Percentiles rank a stretch among this genome's conserved stretches.
Conservation (phyloP, 2,797 vertebrate genomes). For the Sebastes paucispinis region DNA sequence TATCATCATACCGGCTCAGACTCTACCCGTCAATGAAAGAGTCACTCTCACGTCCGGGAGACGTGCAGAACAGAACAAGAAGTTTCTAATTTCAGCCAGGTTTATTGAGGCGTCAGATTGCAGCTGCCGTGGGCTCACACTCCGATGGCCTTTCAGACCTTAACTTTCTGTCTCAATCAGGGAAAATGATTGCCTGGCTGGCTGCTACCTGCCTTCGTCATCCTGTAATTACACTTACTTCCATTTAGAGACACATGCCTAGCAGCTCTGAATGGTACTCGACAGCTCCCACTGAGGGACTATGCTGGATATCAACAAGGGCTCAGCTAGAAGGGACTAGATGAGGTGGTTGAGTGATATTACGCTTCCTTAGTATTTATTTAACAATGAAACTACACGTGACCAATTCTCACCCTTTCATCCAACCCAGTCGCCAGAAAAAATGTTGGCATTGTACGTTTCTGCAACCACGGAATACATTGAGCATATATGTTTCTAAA, state of each 20-base stretch:
- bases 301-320: constrained; percentile 10
- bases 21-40: constrained; percentile 32
- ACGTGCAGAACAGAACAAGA: constrained; percentile 47
- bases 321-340: neutral
- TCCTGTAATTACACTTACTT: constrained; percentile 81
- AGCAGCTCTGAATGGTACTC: constrained; percentile 59
- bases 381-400: neutral
- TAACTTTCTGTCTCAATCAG: constrained; percentile 79
- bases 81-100: constrained; percentile 71
- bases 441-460: neutral
- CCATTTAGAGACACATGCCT: constrained; percentile 74
- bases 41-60: constrained; percentile 36
- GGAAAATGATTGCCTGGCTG: constrained; percentile 80
- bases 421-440: neutral
- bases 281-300: constrained; percentile 45
- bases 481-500: neutral
- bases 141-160: constrained; percentile 70
- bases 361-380: constrained; percentile 7
- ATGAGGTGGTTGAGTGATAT: constrained; percentile 10
- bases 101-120: constrained; percentile 73
- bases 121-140: constrained; percentile 61
- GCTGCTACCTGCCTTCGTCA: constrained; percentile 75
- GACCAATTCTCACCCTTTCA: constrained; percentile 1
- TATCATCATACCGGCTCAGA: constrained; percentile 44
- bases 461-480: neutral